Evolutionary conservation across 2,888 invertebrate species (phyloP).

Genomic region (Azorinus chamasolen): DNA sequence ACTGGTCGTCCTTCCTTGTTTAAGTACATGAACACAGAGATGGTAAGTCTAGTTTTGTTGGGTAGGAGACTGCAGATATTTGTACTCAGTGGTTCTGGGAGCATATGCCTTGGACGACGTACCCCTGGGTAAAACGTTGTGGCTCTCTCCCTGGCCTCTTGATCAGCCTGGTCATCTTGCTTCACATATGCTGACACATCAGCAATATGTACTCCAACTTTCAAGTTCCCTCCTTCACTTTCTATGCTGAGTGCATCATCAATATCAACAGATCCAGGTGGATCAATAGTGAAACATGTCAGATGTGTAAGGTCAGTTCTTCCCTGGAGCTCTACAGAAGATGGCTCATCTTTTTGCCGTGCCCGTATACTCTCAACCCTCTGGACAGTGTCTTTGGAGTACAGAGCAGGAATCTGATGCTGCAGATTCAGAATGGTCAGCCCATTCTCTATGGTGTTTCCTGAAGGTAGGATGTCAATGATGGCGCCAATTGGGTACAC

Average conservation of each 20-base stretch:
- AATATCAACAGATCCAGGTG: conserved; percentile 62
- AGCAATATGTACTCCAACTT: conserved; percentile 73
- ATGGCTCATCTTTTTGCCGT: conserved; percentile 22
- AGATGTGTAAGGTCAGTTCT: conserved; percentile 54
- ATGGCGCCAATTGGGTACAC: conserved; percentile 71
- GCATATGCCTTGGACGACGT: conserved; percentile 62
- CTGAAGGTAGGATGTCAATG: conserved; percentile 58
- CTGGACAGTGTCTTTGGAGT: conserved; percentile 39
- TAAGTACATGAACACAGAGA: conserved; percentile 71
- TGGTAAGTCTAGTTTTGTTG: conserved; percentile 57
- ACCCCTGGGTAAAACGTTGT: conserved; percentile 64
- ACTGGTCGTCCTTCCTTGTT: conserved; percentile 50
- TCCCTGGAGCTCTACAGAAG: background rate
- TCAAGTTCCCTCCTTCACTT: conserved; percentile 26
- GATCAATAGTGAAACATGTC: conserved; percentile 72
- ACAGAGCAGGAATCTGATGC: conserved; percentile 59
- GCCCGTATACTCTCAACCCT: conserved; percentile 26
- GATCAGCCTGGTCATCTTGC: conserved; percentile 63
- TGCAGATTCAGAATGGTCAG: conserved; percentile 51
- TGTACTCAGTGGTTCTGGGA: conserved; percentile 72
- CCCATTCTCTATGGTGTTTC: conserved; percentile 43
- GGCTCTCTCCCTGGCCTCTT: conserved; percentile 67
- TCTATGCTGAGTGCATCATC: conserved; percentile 72
- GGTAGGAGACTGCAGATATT: conserved; percentile 69
- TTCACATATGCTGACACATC: conserved; percentile 67